Conservation (phyloP, 2,888 invertebrate genomes). For the Steinernema carpocapsae region DNA sequence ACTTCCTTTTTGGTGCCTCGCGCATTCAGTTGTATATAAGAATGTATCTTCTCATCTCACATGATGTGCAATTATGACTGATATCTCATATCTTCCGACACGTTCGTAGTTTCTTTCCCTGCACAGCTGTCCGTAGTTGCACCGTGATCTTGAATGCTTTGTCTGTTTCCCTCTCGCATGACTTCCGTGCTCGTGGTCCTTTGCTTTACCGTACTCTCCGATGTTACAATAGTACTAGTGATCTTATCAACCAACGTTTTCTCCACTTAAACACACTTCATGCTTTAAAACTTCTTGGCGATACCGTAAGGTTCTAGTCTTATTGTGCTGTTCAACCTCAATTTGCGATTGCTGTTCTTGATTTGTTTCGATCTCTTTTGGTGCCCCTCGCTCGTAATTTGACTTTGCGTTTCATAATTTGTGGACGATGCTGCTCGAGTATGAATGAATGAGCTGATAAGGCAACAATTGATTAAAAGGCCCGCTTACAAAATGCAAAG, state of each 20-base stretch:
- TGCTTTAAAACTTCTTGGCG: constrained; percentile 22
- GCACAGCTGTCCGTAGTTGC: constrained; percentile 15
- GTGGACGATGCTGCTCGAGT: constrained; percentile 23
- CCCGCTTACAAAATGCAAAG: no score
- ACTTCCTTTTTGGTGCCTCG: not conserved
- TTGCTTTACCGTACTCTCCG: not conserved
- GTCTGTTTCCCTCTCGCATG: constrained; percentile 5
- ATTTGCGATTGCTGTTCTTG: not conserved
- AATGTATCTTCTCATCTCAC: constrained; percentile 5
- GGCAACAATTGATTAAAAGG: no score
- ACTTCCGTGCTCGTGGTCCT: not conserved
- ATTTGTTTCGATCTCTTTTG: constrained; percentile 26
- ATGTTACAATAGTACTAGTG: not conserved
- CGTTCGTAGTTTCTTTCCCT: not conserved
- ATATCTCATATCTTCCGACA: constrained; percentile 24
- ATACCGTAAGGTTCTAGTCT: constrained; percentile 4
- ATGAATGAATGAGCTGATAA: constrained; percentile 35
- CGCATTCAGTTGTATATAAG: constrained; percentile 26
- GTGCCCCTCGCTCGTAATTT: constrained; percentile 26
- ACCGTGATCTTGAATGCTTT: not conserved
- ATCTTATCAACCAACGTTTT: not conserved
- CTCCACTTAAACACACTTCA: not conserved
- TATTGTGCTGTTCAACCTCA: constrained; percentile 24
- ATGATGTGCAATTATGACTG: constrained; percentile 25
- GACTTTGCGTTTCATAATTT: constrained; percentile 28